phyloP scores from a whole-genome alignment of 2,888 invertebrate species.

The Lissonota sp. region DNA sequence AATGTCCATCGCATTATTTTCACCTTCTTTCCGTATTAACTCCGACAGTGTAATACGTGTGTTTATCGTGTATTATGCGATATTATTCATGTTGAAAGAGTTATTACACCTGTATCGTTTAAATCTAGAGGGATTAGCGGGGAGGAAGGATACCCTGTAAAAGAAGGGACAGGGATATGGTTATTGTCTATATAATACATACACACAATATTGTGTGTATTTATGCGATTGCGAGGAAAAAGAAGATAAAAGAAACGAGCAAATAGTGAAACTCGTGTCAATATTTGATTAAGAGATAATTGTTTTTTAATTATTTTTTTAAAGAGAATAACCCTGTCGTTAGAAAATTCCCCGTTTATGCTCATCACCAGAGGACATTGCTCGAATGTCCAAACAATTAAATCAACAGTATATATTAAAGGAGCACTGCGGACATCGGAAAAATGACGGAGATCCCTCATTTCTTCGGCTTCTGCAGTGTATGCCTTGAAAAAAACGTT shows the following conservation, averaged over 20 bases:
- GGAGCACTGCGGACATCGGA: too few species aligned
- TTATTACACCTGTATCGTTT: constrained; percentile 46
- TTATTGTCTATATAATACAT: constrained; percentile 77
- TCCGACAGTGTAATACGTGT: background rate
- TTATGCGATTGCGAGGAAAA: constrained; percentile 37
- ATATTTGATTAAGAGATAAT: constrained; percentile 11
- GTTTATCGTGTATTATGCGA: constrained; percentile 17
- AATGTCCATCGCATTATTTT: constrained; percentile 27
- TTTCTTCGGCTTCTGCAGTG: too few species aligned
- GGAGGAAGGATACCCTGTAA: constrained; percentile 68
- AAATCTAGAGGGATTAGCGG: constrained; percentile 61
- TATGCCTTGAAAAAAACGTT: too few species aligned
- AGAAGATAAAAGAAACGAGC: constrained; percentile 11
- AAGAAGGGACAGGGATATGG: constrained; percentile 71
- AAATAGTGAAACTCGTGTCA: constrained; percentile 14
- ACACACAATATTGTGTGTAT: constrained; percentile 64
- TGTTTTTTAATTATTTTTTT: constrained; percentile 13
- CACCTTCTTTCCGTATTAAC: background rate
- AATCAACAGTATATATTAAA: too few species aligned
- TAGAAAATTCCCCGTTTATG: constrained; percentile 22
- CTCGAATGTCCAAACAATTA: too few species aligned
- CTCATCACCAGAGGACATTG: too few species aligned
- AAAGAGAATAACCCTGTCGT: constrained; percentile 41
- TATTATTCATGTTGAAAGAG: constrained; percentile 28
- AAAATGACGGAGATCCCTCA: too few species aligned